Conservation (phyloP, 2,797 vertebrate species). For the Ataeniobius toweri region DNA sequence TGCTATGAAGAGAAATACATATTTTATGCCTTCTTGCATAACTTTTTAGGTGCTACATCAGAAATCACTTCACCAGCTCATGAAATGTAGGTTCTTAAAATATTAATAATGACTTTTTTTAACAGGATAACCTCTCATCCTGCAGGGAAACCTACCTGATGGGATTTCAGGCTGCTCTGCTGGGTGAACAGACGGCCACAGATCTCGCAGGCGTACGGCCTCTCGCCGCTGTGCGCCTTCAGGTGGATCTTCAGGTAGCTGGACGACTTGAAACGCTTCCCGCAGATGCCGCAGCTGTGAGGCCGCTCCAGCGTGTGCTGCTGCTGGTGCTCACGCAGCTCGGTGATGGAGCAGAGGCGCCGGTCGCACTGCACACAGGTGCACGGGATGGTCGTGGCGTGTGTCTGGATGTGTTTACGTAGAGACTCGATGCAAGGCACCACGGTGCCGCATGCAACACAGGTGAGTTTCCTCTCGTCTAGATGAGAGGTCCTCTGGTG, state of each 20-base stretch:
- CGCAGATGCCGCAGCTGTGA: conserved; percentile 71
- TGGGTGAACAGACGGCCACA: conserved; percentile 77
- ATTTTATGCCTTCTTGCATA: neutral
- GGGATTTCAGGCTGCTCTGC: conserved; percentile 78
- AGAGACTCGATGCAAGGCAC: conserved; percentile 62
- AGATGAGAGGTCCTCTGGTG: conserved; percentile 76
- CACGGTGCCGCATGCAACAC: conserved; percentile 64
- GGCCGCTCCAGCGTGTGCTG: conserved; percentile 61
- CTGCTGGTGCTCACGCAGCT: conserved; percentile 75
- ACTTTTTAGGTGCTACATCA: no score
- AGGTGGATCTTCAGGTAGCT: conserved; percentile 76
- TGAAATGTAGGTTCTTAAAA: neutral
- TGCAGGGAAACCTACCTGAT: conserved; percentile 60
- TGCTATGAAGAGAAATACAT: neutral
- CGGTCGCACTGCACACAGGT: conserved; percentile 62
- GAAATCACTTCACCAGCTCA: neutral
- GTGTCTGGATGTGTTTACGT: conserved; percentile 66
- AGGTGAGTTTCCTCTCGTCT: conserved; percentile 52
- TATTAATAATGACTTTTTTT: neutral
- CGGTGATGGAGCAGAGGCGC: conserved; percentile 59
- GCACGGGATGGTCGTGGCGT: conserved; percentile 49
- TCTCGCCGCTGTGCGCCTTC: conserved; percentile 76
- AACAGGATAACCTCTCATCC: neutral
- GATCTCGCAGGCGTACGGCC: conserved; percentile 71
- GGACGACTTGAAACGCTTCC: conserved; percentile 73